These are phyloP conservation scores for Lingula anatina DNA, from an alignment of 2,888 invertebrate species.

Conservation along the genomic window DNA sequence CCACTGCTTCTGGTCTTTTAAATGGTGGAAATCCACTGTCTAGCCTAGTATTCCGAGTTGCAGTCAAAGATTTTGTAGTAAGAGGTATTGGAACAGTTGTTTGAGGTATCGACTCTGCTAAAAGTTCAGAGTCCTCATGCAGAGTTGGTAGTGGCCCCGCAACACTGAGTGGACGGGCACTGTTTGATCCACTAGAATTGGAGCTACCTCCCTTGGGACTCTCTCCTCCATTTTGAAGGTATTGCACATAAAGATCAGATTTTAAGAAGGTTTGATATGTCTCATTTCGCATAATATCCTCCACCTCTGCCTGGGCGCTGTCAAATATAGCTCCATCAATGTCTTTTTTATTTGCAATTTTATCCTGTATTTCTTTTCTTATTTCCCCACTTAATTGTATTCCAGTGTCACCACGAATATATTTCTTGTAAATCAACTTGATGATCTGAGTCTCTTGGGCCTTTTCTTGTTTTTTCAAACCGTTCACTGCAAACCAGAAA, in stretches of 20 bases:
- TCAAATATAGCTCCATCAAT: slow-evolving; percentile 79
- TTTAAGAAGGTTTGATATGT: slow-evolving; percentile 89
- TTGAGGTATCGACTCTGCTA: background rate
- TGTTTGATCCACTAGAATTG: slow-evolving; percentile 40
- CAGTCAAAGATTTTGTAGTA: background rate
- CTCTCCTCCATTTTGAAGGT: slow-evolving; percentile 45
- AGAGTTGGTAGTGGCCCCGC: slow-evolving; percentile 65
- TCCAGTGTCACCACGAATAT: slow-evolving; percentile 65
- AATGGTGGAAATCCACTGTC: background rate
- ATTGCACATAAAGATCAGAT: slow-evolving; percentile 79
- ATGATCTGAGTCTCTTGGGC: slow-evolving; percentile 63
- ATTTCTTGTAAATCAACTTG: slow-evolving; percentile 59
- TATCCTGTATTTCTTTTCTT: slow-evolving; percentile 63
- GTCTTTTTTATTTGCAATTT: slow-evolving; percentile 40
- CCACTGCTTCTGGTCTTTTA: background rate
- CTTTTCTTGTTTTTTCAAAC: slow-evolving; percentile 39
- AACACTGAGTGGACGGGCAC: slow-evolving; percentile 34
- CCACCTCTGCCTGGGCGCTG: slow-evolving; percentile 75
- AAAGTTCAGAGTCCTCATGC: slow-evolving; percentile 77
- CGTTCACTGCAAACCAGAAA: slow-evolving; percentile 78
- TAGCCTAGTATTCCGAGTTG: background rate
- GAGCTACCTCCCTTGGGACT: slow-evolving; percentile 42
- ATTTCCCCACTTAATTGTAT: slow-evolving; percentile 78
- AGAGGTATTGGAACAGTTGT: background rate
- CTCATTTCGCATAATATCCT: slow-evolving; percentile 76